Base-by-base conservation (phyloP, 2,113 vertebrate species). In the Gymnorhina tibicen region DNA sequence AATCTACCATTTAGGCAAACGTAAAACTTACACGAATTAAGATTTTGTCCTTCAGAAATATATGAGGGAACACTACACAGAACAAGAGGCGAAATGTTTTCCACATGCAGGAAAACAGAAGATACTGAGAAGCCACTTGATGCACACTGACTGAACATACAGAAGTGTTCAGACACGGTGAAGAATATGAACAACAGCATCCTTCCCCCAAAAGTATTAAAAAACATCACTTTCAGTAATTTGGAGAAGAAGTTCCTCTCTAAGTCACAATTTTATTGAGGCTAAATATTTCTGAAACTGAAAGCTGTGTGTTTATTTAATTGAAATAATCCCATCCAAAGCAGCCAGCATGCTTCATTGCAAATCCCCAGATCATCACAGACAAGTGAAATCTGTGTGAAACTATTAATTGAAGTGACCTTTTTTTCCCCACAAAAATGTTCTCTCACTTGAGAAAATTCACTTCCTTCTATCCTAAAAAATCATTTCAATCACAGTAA, bases 61-160 rank as follows among this genome's bases (percentile, higher is more conserved):
- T 10, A 16, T 10, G 17, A 82, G 27, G 27, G 9, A 59, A 85
- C 59, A 79, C 11, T 35, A 55, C 16, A 26, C 32, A 80, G 37
- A 81, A 24, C 19, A 60, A 56, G 24, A 89, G 50, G 16, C 80
- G 24, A 83, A 84, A 70, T 2, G 16, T 10, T 28, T 28, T 66
- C 27, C 55, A 23, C 24, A 27, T 21, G 28, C 19, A 85, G 26
- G 14, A 52, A 58, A 79, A 52, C 10, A 58, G 11, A 41, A 90
- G 41, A 37, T 19, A 44, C 15, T 41, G 27, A 76, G 44, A 59
- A 84, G 47, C 24, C 28, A 47, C 41, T 56, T 87, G 28, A 63
- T 39, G 42, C n/a, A 58, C 37, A 23, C 10, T 0, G 0, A 33
- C 4, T 63, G 13, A 82, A 79, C 11, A n/a, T 6, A 47, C 33